A percentile compares a stretch with the other conserved stretches of the same genome.
Evolutionary conservation across 2,888 invertebrate species (phyloP).

Genomic region (Rhingia campestris): DNA sequence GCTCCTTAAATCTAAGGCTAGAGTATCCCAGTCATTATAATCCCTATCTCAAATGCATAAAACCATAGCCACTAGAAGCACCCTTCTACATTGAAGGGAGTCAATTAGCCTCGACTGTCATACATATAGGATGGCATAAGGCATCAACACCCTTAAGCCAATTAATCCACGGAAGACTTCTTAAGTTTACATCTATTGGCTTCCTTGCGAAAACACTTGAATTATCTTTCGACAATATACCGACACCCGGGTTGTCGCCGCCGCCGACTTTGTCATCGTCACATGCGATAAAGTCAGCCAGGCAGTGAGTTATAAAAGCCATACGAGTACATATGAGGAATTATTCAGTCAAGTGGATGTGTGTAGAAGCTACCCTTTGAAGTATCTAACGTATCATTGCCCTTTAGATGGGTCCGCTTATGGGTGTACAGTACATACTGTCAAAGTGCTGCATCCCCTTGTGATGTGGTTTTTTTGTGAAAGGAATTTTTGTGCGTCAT

Average conservation of each 20-base stretch:
- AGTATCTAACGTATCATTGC: conserved; percentile 70
- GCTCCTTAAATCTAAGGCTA: conserved; percentile 8
- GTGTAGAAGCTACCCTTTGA: conserved; percentile 58
- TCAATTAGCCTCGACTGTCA: conserved; percentile 48
- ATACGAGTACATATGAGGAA: conserved; percentile 22
- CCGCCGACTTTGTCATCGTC: no score
- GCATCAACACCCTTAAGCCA: conserved; percentile 66
- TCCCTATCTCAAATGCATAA: conserved; percentile 11
- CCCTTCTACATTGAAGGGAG: conserved; percentile 8
- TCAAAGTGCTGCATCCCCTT: conserved; percentile 33
- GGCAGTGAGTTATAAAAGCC: conserved; percentile 49
- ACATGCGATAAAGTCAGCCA: conserved; percentile 43
- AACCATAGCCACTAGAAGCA: conserved; percentile 18
- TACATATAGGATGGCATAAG: conserved; percentile 24
- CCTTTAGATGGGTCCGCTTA: conserved; percentile 58
- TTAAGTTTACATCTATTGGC: conserved; percentile 65
- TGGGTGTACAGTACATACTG: conserved; percentile 13
- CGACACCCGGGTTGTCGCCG: conserved; percentile 25
- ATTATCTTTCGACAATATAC: conserved; percentile 50
- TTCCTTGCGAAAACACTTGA: conserved; percentile 70
- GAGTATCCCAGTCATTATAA: conserved; percentile 36
- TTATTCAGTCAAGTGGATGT: conserved; percentile 63
- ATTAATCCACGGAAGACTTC: conserved; percentile 66
- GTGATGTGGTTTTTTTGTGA: conserved; percentile 9
- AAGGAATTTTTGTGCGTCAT: conserved; percentile 56